Conservation (phyloP, 2,113 vertebrate genomes). For the Tamias sibiricus region DNA sequence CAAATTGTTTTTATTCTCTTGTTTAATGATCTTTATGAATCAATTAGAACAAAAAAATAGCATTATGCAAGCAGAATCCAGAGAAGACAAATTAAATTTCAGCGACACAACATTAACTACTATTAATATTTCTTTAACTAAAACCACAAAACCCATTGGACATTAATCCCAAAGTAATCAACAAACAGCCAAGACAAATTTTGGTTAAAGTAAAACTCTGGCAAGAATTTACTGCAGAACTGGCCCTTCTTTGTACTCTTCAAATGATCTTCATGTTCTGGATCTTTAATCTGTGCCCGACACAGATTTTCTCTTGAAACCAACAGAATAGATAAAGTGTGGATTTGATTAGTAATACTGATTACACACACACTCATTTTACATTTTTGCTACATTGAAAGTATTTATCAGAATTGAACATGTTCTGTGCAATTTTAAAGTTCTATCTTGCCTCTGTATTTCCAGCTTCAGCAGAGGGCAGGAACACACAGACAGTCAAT, state of each 20-base stretch:
- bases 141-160: conserved; percentile 76
- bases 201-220: conserved; percentile 55
- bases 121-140: conserved; percentile 84
- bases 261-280: background rate
- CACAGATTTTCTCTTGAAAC: background rate
- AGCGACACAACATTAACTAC: conserved; percentile 75
- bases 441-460: background rate
- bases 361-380: background rate
- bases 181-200: conserved; percentile 63
- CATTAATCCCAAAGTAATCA: conserved; percentile 69
- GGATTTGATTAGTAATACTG: background rate
- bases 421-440: background rate
- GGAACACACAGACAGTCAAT: background rate
- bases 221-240: background rate
- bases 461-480: background rate
- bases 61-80: conserved; percentile 71
- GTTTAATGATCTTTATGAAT: conserved; percentile 83
- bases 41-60: conserved; percentile 79
- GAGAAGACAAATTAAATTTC: conserved; percentile 81
- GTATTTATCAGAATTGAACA: background rate
- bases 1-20: conserved; percentile 81
- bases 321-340: background rate
- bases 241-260: background rate
- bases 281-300: background rate
- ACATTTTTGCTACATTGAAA: background rate